phyloP scores from a whole-genome alignment of 2,797 vertebrate species.

The Halcyon chelicuti region DNA sequence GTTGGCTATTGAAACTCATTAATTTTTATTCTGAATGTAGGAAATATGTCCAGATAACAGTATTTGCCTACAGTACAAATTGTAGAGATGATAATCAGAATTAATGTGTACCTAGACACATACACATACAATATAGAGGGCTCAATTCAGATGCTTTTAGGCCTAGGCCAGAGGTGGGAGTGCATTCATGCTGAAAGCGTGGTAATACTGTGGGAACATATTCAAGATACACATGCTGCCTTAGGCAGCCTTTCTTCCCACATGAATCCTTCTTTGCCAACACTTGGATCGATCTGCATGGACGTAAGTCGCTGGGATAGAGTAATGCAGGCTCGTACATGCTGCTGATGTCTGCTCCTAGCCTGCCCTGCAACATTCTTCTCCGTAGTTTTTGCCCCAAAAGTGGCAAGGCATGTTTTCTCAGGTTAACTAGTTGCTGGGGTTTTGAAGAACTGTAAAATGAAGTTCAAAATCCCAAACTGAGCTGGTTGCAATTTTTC shows the following conservation, averaged over 20 bases:
- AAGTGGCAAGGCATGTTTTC: not conserved
- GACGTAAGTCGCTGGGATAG: not conserved
- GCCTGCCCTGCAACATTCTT: not conserved
- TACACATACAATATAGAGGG: not conserved
- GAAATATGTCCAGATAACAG: not conserved
- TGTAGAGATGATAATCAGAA: not conserved
- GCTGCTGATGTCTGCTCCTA: not conserved
- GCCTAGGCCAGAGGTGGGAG: slow-evolving; percentile 20
- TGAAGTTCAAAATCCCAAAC: not conserved
- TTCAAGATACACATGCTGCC: slow-evolving; percentile 58
- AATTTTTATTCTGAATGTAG: not conserved
- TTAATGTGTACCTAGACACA: not conserved
- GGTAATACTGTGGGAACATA: slow-evolving; percentile 28
- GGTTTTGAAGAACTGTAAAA: not conserved
- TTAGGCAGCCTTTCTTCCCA: slow-evolving; percentile 48
- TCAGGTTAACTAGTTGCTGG: not conserved
- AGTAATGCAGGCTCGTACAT: slow-evolving; percentile 26
- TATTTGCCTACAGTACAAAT: not conserved
- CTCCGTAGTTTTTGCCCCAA: not conserved
- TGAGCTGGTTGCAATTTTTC: not conserved
- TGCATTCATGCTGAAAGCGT: not conserved
- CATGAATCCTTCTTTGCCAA: slow-evolving; percentile 27
- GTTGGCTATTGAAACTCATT: not conserved
- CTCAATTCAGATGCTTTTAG: not conserved
- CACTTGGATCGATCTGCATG: slow-evolving; percentile 17